phyloP scores from a whole-genome alignment of 2,888 invertebrate genomes.

The Bimastos eiseni region DNA sequence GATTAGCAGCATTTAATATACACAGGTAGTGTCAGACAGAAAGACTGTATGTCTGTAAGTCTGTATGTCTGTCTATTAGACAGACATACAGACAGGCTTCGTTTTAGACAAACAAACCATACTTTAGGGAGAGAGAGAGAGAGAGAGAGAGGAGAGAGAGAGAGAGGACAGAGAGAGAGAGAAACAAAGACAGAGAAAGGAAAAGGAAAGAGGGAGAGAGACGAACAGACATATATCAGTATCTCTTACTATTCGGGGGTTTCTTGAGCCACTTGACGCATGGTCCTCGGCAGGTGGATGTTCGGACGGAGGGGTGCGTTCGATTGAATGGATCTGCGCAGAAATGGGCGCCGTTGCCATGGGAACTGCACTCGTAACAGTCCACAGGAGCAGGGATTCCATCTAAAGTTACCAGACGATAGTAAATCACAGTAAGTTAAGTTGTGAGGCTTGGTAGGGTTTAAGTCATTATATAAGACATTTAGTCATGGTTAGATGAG shows the following conservation, averaged over 20 bases:
- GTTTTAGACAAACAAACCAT: neutral
- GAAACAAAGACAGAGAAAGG: neutral
- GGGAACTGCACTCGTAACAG: conserved; percentile 44
- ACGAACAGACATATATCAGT: neutral
- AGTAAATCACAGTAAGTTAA: neutral
- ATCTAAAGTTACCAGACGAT: neutral
- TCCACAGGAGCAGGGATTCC: conserved; percentile 16
- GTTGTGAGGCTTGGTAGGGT: too few relatives aligned
- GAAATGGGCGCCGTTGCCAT: conserved; percentile 36
- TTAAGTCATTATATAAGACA: too few relatives aligned
- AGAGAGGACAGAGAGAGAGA: too few relatives aligned
- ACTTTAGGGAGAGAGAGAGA: neutral
- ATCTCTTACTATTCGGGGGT: conserved; percentile 46
- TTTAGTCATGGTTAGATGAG: too few relatives aligned
- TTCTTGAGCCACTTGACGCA: conserved; percentile 53
- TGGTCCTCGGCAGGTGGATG: conserved; percentile 46
- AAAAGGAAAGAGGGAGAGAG: neutral
- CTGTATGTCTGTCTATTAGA: too few relatives aligned
- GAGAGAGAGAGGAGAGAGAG: neutral
- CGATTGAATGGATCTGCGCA: conserved; percentile 53
- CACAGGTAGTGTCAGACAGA: too few relatives aligned
- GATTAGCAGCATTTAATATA: too few relatives aligned
- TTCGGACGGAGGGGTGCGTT: conserved; percentile 46
- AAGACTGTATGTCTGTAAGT: too few relatives aligned
- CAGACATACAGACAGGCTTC: neutral